Conservation (phyloP, 2,113 vertebrate species). For the Copsychus sechellarum region DNA sequence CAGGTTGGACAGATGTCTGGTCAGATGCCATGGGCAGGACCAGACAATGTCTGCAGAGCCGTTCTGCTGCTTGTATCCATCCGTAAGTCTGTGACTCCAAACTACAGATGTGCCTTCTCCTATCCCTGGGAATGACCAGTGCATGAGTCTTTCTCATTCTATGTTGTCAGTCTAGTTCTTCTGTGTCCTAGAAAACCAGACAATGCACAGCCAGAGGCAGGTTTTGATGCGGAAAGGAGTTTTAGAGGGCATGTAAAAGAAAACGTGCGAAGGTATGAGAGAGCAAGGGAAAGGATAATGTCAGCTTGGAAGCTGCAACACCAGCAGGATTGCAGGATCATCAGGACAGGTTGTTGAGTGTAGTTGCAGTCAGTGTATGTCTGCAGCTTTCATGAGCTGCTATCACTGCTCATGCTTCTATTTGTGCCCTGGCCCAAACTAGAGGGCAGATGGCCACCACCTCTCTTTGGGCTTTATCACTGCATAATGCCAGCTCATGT, state of each 20-base stretch:
- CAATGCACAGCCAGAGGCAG: not conserved
- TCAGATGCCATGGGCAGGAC: not conserved
- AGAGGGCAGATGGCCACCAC: not conserved
- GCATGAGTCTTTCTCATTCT: not conserved
- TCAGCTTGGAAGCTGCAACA: not conserved
- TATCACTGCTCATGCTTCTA: fast-evolving
- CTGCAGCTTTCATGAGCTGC: not conserved
- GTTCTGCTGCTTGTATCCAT: fast-evolving
- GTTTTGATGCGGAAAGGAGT: not conserved
- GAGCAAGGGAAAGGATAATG: not conserved
- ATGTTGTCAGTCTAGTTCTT: not conserved
- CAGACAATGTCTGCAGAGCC: not conserved
- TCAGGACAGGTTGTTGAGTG: fast-evolving
- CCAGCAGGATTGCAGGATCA: not conserved
- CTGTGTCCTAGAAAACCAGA: not conserved
- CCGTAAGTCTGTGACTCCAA: not conserved
- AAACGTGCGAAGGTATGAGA: not conserved
- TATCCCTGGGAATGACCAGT: not conserved
- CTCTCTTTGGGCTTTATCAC: not conserved
- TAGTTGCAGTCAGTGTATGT: not conserved
- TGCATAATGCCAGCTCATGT: not conserved
- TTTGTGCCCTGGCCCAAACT: not conserved
- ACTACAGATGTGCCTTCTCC: no score
- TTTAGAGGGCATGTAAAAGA: not conserved
- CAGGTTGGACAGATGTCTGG: not conserved